Base-by-base conservation (phyloP, 2,113 vertebrate genomes). In the Periophthalmodon schlosseri region DNA sequence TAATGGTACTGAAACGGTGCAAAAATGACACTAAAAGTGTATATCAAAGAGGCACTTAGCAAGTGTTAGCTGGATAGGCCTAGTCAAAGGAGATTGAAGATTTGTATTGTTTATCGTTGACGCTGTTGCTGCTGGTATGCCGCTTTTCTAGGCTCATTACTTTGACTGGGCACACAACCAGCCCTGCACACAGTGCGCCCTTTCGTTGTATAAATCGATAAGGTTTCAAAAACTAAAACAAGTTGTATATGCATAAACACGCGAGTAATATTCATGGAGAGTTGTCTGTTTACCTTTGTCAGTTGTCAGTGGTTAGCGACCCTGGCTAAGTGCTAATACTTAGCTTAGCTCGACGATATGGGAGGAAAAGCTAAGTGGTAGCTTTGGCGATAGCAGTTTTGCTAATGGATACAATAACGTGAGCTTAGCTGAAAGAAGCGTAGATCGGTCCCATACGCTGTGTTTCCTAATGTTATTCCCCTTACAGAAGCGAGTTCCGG, bases 281-380 rank as follows among this genome's bases (percentile, higher is more conserved):
- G 57, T 68, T 58, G 64, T 73, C 78, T 91, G 89, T 90, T 92
- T 92, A 93, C 91, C 88, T 93, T 85, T 85, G 79, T 88, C 84
- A 85, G 79, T 89, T 89, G 88, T 84, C 83, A 86, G 78, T 85
- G 84, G 70, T 87, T 86, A 88, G 89, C 83, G 73, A 71, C 86
- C 81, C 82, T 84, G 61, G 89, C 88, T 91, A 88, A n/a, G 70
- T 74, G 84, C 87, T 89, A 90, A 74, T 58, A 70, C 79, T 84
- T 73, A 86, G 90, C 86, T 88, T 65, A 82, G 85, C 86, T 88
- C 84, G 82, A 83, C 81, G 76, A 57, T 78, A 64, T 75, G 71
- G 68, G 66, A 83, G 75, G 56, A 34, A 72, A 3, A 28, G 88
- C 84, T 79, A 80, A 64, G 33, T 63, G 82, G 82, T 87, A 89